A percentile compares a stretch with the other conserved stretches of the same genome.
Evolutionary conservation across 2,888 invertebrate genomes (phyloP).

Genomic region (Caenorhabditis japonica): DNA sequence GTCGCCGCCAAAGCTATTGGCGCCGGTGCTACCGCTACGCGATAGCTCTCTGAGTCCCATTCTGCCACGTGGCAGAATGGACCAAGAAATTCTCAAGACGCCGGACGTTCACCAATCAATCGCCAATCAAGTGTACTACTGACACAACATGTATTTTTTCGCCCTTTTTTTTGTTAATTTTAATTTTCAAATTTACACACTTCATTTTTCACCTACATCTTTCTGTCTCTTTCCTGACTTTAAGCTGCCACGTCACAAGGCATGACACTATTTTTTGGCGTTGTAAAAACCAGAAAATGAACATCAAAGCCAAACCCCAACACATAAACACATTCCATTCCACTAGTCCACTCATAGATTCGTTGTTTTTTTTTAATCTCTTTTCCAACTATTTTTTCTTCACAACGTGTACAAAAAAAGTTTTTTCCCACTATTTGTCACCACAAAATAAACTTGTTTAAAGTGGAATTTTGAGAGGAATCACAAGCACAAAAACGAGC

Average conservation of each 20-base stretch:
- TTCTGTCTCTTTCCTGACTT: too few relatives aligned
- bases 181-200: constrained; percentile 12
- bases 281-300: constrained; percentile 15
- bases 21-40: constrained; percentile 29
- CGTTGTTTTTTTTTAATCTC: background rate
- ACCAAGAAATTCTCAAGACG: constrained; percentile 25
- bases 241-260: constrained; percentile 14
- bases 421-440: too few relatives aligned
- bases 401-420: constrained; percentile 16
- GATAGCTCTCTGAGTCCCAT: constrained; percentile 10
- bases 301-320: too few relatives aligned
- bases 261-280: background rate
- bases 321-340: constrained; percentile 20
- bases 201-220: constrained; percentile 16
- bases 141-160: constrained; percentile 9
- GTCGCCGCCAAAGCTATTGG: constrained; percentile 33
- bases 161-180: background rate
- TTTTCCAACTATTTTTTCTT: constrained; percentile 2
- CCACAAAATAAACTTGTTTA: too few relatives aligned
- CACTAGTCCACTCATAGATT: constrained; percentile 5
- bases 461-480: too few relatives aligned
- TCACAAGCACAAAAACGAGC: too few relatives aligned
- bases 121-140: constrained; percentile 14
- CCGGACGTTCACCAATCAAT: constrained; percentile 2
- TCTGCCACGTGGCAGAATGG: constrained; percentile 3